Evolutionary conservation across 2,797 vertebrate genomes (phyloP).

Genomic region (Platalea minor): DNA sequence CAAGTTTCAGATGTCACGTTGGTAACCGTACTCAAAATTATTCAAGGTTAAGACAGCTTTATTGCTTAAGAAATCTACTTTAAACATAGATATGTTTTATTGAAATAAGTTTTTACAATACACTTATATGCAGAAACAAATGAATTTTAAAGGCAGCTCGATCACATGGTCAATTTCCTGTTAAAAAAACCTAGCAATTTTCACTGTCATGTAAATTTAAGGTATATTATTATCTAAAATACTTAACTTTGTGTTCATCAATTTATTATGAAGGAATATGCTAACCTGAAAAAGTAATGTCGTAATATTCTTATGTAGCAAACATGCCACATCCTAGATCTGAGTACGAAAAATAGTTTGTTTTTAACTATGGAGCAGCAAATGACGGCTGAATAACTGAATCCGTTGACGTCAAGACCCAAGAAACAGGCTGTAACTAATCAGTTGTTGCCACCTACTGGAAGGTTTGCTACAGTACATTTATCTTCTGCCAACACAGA

Average conservation of each 20-base stretch:
- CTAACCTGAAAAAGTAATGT: background rate
- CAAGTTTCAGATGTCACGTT: background rate
- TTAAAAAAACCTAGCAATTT: background rate
- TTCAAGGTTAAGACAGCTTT: background rate
- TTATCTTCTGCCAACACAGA: background rate
- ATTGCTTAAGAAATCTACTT: background rate
- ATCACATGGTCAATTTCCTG: background rate
- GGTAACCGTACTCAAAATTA: background rate
- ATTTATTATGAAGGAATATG: background rate
- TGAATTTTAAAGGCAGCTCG: background rate
- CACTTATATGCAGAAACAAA: background rate
- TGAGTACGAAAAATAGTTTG: fast-evolving
- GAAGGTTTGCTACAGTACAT: background rate
- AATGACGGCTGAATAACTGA: background rate
- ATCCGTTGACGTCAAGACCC: background rate
- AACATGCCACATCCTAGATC: fast-evolving
- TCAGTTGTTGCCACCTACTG: slow-evolving; percentile 43
- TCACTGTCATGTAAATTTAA: background rate
- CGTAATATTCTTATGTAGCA: fast-evolving
- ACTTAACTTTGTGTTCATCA: background rate
- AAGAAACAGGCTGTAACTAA: background rate
- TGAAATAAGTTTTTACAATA: background rate
- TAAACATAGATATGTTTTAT: background rate
- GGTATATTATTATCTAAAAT: background rate
- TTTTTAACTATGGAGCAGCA: background rate